Conservation (phyloP, 2,888 invertebrate genomes). For the Paralinhomoeus sp. region DNA sequence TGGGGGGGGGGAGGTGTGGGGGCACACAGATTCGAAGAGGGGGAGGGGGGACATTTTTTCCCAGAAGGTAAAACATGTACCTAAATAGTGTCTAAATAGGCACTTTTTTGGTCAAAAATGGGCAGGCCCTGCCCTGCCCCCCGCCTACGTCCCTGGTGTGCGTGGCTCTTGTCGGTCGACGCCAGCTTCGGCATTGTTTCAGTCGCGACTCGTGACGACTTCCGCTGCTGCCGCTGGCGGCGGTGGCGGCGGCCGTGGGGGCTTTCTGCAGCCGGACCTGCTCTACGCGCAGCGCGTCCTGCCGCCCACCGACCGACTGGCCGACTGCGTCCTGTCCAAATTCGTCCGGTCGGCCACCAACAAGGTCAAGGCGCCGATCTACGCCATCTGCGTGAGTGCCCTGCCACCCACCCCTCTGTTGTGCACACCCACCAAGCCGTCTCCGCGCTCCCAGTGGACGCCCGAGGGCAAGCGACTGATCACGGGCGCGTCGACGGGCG, state of each 20-base stretch:
- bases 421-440: not conserved
- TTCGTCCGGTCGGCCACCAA: constrained; percentile 98
- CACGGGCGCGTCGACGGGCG: constrained; percentile 94
- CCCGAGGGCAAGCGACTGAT: constrained; percentile 90
- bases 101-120: too few species aligned
- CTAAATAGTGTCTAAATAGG: too few species aligned
- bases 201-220: too few species aligned
- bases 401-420: not conserved
- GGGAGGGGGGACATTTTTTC: too few species aligned
- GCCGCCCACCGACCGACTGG: constrained; percentile 74
- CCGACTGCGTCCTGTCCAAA: constrained; percentile 65
- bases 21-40: too few species aligned
- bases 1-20: too few species aligned
- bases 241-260: constrained; percentile 10
- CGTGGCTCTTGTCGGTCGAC: too few species aligned
- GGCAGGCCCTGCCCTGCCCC: too few species aligned
- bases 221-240: too few species aligned
- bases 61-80: too few species aligned
- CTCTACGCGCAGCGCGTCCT: constrained; percentile 57
- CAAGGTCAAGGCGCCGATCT: constrained; percentile 97
- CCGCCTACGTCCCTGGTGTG: too few species aligned
- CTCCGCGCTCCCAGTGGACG: constrained; percentile 47
- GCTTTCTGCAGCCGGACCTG: constrained; percentile 74
- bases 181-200: too few species aligned
- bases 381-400: constrained; percentile 55